phyloP scores from a whole-genome alignment of 2,113 vertebrate genomes.

The Sprattus sprattus region DNA sequence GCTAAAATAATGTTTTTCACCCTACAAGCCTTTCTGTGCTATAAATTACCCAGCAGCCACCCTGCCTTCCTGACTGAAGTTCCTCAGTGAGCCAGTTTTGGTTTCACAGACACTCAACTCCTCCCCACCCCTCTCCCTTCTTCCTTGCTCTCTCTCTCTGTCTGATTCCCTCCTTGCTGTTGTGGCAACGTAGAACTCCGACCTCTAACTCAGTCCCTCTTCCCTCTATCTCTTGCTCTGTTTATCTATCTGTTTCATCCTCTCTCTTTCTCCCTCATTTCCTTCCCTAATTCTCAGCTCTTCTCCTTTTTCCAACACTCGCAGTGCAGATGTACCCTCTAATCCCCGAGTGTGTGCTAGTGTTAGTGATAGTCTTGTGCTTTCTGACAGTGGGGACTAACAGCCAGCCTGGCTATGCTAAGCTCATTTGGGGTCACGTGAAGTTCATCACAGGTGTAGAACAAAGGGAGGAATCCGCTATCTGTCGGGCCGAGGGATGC shows the following conservation, averaged over 20 bases:
- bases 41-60: constrained; percentile 81
- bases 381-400: background rate
- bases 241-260: background rate
- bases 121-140: constrained; percentile 24
- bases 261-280: background rate
- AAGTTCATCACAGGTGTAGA: constrained; percentile 57
- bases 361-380: constrained; percentile 12
- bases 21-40: constrained; percentile 79
- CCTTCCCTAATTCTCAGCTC: background rate
- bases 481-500: constrained; percentile 49
- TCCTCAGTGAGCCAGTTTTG: constrained; percentile 55
- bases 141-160: constrained; percentile 43
- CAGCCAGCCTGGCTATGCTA: background rate
- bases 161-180: constrained; percentile 48
- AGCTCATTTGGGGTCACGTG: constrained; percentile 46
- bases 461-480: constrained; percentile 42
- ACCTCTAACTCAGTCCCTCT: constrained; percentile 25
- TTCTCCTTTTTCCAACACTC: background rate
- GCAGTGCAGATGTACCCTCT: background rate
- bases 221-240: background rate
- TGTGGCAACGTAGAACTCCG: constrained; percentile 21
- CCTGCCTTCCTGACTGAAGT: constrained; percentile 67
- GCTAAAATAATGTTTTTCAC: constrained; percentile 85
- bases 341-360: background rate
- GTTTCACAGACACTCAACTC: constrained; percentile 57